These are phyloP conservation scores for Cydia amplana DNA, from an alignment of 1,140 invertebrate genomes.

Conservation along the genomic window DNA sequence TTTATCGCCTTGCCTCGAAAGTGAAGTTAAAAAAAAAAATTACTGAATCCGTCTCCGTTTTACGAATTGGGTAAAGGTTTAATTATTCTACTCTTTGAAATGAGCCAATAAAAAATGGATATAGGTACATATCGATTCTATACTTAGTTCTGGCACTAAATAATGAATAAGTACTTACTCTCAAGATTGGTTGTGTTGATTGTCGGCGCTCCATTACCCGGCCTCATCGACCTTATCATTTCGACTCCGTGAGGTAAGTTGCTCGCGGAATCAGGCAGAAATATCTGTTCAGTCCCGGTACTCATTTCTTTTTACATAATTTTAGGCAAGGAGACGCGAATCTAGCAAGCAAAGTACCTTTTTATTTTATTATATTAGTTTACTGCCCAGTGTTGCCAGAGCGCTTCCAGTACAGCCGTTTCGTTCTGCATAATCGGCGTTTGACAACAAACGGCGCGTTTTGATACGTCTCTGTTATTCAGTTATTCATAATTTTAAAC, in stretches of 20 bases:
- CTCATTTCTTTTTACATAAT: slow-evolving; percentile 37
- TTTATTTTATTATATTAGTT: neutral
- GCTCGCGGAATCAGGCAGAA: slow-evolving; percentile 39
- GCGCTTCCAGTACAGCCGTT: too few species aligned
- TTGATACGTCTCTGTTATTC: neutral
- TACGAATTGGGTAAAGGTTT: too few species aligned
- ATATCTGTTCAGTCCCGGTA: slow-evolving; percentile 45
- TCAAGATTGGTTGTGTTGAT: slow-evolving; percentile 44
- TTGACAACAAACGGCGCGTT: slow-evolving; percentile 11
- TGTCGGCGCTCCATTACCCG: slow-evolving; percentile 25
- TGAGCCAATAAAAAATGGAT: neutral
- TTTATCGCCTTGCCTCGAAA: too few species aligned
- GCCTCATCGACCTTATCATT: slow-evolving; percentile 11
- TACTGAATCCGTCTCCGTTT: too few species aligned
- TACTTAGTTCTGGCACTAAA: neutral
- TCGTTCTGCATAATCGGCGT: neutral
- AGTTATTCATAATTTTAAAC: too few species aligned
- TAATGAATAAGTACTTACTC: slow-evolving; percentile 39
- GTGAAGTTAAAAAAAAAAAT: too few species aligned
- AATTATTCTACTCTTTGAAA: neutral
- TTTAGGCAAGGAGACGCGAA: neutral
- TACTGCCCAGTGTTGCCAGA: too few species aligned
- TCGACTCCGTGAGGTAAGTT: slow-evolving; percentile 17
- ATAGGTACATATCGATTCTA: neutral
- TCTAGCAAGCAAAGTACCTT: neutral